A percentile compares a stretch with the other conserved stretches of the same genome.
phyloP scores from a whole-genome alignment of 2,113 vertebrate species.

The Natator depressus region DNA sequence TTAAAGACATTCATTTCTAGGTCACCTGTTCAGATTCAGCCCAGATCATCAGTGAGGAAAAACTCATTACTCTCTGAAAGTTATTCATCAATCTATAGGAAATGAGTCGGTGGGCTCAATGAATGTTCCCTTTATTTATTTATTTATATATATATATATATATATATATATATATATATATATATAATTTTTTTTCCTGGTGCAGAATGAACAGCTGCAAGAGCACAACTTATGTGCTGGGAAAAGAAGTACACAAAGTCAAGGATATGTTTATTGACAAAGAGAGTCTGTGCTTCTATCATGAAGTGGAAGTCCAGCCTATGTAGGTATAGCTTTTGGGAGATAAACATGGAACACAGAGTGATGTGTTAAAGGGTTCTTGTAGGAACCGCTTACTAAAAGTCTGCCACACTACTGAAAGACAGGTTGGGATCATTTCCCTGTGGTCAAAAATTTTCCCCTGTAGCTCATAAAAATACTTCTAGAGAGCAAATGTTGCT shows the following conservation, averaged over 20 bases:
- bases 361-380: rapidly evolving
- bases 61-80: too few relatives aligned
- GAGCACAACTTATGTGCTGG: not conserved
- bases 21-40: not conserved
- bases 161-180: too few relatives aligned
- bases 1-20: rapidly evolving
- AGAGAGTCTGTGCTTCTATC: rapidly evolving
- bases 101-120: not conserved
- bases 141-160: too few relatives aligned
- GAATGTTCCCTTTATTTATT: not conserved
- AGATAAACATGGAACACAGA: rapidly evolving
- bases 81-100: not conserved
- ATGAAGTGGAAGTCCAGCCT: rapidly evolving
- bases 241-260: rapidly evolving
- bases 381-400: not conserved
- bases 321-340: rapidly evolving
- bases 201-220: not conserved
- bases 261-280: rapidly evolving
- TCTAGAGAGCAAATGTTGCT: not conserved
- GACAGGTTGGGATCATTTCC: not conserved
- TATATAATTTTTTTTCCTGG: too few relatives aligned
- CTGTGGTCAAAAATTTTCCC: rapidly evolving
- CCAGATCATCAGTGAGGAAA: not conserved
- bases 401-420: rapidly evolving
- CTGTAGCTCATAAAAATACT: rapidly evolving